Evolutionary conservation across 2,113 vertebrate species (phyloP).

Genomic region (Macquaria ambigua): DNA sequence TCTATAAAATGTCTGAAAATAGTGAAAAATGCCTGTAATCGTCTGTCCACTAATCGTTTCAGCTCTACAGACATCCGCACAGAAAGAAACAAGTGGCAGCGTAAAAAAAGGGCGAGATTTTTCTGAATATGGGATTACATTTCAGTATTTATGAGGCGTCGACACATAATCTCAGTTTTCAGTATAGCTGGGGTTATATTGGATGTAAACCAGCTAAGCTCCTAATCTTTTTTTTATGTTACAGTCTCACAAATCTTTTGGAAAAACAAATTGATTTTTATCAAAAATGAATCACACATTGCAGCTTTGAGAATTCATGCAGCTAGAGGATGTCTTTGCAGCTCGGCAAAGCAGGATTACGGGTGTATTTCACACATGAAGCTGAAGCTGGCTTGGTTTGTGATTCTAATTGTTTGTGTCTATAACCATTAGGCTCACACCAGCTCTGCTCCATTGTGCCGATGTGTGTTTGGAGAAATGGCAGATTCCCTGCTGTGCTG

Average conservation of each 20-base stretch:
- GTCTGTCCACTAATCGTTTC: background rate
- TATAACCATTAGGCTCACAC: conserved; percentile 71
- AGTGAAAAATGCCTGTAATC: background rate
- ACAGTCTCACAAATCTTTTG: conserved; percentile 34
- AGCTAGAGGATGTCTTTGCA: background rate
- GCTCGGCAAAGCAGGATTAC: conserved; percentile 16
- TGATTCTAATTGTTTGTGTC: conserved; percentile 73
- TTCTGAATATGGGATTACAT: conserved; percentile 43
- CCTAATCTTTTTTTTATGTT: conserved; percentile 43
- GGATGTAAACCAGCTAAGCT: conserved; percentile 43
- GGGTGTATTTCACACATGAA: conserved; percentile 20
- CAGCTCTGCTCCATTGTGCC: conserved; percentile 58
- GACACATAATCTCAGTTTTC: conserved; percentile 43
- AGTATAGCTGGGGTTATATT: conserved; percentile 4
- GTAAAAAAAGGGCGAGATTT: background rate
- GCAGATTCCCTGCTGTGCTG: conserved; percentile 64
- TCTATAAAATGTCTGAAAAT: conserved; percentile 9
- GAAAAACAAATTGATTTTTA: conserved; percentile 41
- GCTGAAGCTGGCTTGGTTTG: conserved; percentile 25
- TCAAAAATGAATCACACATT: conserved; percentile 7
- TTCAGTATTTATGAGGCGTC: conserved; percentile 32
- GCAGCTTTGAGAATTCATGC: conserved; percentile 14
- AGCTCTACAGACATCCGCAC: background rate
- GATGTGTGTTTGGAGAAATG: conserved; percentile 70
- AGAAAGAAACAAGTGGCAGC: background rate